Percentiles rank a stretch among this genome's conserved stretches.
Evolutionary conservation across 2,113 vertebrate genomes (phyloP).

Genomic region (Tragelaphus strepsiceros): DNA sequence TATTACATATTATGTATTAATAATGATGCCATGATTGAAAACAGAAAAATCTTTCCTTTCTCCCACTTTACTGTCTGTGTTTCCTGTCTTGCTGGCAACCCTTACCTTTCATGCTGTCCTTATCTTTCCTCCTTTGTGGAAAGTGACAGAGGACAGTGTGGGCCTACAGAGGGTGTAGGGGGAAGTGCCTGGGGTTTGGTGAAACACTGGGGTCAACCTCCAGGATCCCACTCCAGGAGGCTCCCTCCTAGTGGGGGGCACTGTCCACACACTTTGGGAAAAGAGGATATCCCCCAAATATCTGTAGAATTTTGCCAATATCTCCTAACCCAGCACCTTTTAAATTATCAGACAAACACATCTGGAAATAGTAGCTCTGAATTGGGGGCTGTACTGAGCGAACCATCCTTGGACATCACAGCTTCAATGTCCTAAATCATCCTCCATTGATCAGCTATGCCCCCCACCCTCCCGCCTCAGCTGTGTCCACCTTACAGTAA

Average conservation of each 20-base stretch:
- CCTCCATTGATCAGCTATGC: too few relatives aligned
- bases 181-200: not conserved
- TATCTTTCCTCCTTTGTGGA: not conserved
- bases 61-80: not conserved
- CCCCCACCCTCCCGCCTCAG: not conserved
- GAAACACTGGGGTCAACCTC: fast-evolving
- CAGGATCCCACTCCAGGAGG: not conserved
- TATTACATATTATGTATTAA: not conserved
- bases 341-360: not conserved
- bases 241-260: not conserved
- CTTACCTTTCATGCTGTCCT: not conserved
- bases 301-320: not conserved
- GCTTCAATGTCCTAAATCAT: not conserved
- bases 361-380: not conserved
- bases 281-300: fast-evolving
- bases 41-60: not conserved
- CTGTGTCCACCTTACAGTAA: not conserved
- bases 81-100: not conserved
- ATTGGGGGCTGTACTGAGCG: fast-evolving
- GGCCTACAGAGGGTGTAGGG: too few relatives aligned
- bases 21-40: not conserved
- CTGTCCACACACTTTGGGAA: not conserved
- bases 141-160: not conserved
- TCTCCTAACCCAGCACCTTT: not conserved
- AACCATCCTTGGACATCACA: too few relatives aligned